phyloP scores from a whole-genome alignment of 1,140 invertebrate species.

The Pomacea maculata region DNA sequence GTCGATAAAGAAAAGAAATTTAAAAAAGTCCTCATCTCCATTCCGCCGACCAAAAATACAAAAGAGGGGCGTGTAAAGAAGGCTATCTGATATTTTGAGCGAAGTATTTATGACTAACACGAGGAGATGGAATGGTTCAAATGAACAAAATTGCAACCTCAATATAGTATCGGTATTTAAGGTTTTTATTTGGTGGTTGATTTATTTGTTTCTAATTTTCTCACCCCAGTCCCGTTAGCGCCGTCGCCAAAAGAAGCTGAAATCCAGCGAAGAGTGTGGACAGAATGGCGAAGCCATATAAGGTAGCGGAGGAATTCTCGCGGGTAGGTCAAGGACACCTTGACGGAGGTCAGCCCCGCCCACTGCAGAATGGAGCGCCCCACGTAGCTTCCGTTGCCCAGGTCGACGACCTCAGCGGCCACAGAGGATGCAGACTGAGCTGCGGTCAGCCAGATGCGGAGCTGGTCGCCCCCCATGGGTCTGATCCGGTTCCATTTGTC shows the following conservation, averaged over 20 bases:
- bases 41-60: too few species aligned
- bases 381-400: slow-evolving; percentile 18
- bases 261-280: not conserved
- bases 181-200: too few species aligned
- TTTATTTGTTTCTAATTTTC: not conserved
- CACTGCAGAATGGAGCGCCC: slow-evolving; percentile 10
- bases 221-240: not conserved
- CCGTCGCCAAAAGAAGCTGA: not conserved
- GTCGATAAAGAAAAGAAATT: too few species aligned
- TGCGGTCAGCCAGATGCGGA: slow-evolving; percentile 18
- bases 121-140: too few species aligned
- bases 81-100: too few species aligned
- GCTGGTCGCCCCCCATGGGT: slow-evolving; percentile 4
- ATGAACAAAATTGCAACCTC: too few species aligned
- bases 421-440: not conserved
- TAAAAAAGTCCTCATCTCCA: too few species aligned
- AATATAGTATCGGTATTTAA: too few species aligned
- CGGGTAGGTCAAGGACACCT: slow-evolving; percentile 13
- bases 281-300: slow-evolving; percentile 1
- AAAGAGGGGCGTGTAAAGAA: too few species aligned
- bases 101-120: too few species aligned
- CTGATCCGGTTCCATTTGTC: slow-evolving; percentile 1
- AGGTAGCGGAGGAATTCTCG: slow-evolving; percentile 14
- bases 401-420: slow-evolving; percentile 8
- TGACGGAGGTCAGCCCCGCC: slow-evolving; percentile 1